Conservation (phyloP, 2,888 invertebrate species). For the Lydus trimaculatus region DNA sequence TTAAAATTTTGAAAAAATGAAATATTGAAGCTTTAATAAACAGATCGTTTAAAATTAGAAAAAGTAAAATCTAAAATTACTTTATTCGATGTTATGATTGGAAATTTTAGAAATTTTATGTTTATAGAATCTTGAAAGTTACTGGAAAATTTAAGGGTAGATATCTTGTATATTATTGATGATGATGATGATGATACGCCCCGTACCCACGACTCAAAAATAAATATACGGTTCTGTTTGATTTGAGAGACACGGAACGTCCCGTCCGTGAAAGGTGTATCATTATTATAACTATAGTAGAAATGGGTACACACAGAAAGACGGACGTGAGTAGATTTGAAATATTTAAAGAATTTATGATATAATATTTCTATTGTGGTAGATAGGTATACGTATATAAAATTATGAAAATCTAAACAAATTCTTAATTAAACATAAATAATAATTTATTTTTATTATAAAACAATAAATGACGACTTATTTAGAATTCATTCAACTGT, state of each 20-base stretch:
- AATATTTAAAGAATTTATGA: constrained; percentile 48
- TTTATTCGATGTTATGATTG: too few species aligned
- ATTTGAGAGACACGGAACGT: constrained; percentile 47
- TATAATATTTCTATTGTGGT: constrained; percentile 30
- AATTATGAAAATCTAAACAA: constrained; percentile 22
- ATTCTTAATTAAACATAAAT: constrained; percentile 13
- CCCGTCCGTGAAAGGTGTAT: constrained; percentile 49
- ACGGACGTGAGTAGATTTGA: constrained; percentile 47
- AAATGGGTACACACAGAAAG: constrained; percentile 35
- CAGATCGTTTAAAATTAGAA: background rate
- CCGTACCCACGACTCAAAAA: constrained; percentile 11
- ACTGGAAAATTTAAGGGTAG: background rate
- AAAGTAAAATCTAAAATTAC: too few species aligned
- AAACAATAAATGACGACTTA: constrained; percentile 29
- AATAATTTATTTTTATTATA: background rate
- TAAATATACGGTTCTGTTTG: constrained; percentile 33
- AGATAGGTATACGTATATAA: too few species aligned
- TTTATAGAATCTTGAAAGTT: background rate
- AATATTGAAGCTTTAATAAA: background rate
- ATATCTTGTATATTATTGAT: background rate
- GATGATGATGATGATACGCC: constrained; percentile 5
- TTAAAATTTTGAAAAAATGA: background rate
- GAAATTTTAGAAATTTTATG: background rate
- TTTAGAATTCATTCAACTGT: constrained; percentile 45
- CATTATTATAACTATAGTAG: constrained; percentile 50